These are phyloP conservation scores for Plectropomus leopardus DNA, from an alignment of 2,113 vertebrate genomes.

Conservation along the genomic window DNA sequence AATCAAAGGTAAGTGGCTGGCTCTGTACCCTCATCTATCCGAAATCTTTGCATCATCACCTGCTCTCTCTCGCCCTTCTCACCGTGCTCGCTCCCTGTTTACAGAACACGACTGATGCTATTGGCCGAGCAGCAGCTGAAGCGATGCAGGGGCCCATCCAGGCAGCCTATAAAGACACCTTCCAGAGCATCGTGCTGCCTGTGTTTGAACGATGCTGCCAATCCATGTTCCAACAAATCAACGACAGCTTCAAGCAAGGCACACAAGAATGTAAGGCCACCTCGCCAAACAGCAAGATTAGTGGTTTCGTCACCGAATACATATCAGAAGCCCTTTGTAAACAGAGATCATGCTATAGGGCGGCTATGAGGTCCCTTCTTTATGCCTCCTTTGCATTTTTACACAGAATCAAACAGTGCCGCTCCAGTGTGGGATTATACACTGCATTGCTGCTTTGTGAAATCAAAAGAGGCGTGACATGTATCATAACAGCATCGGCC, in stretches of 20 bases:
- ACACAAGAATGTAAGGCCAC: slow-evolving; percentile 93
- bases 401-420: too few relatives aligned
- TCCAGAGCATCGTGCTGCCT: slow-evolving; percentile 93
- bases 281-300: not conserved
- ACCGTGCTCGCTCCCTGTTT: not conserved
- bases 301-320: not conserved
- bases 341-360: too few relatives aligned
- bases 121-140: slow-evolving; percentile 93
- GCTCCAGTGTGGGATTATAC: too few relatives aligned
- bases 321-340: too few relatives aligned
- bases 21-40: too few relatives aligned
- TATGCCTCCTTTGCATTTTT: too few relatives aligned
- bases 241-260: slow-evolving; percentile 97
- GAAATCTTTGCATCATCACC: not conserved
- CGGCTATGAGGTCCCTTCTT: too few relatives aligned
- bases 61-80: not conserved
- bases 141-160: slow-evolving; percentile 95
- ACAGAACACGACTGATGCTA: slow-evolving; percentile 92
- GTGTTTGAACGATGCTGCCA: slow-evolving; percentile 98
- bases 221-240: slow-evolving; percentile 99
- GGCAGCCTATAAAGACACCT: slow-evolving; percentile 93
- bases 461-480: too few relatives aligned
- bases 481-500: too few relatives aligned
- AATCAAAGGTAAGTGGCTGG: slow-evolving; percentile 90
- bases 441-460: too few relatives aligned